Percentiles rank a stretch among this genome's conserved stretches.
Evolutionary conservation across 1,140 invertebrate species (phyloP).

Genomic region (Triops cancriformis): DNA sequence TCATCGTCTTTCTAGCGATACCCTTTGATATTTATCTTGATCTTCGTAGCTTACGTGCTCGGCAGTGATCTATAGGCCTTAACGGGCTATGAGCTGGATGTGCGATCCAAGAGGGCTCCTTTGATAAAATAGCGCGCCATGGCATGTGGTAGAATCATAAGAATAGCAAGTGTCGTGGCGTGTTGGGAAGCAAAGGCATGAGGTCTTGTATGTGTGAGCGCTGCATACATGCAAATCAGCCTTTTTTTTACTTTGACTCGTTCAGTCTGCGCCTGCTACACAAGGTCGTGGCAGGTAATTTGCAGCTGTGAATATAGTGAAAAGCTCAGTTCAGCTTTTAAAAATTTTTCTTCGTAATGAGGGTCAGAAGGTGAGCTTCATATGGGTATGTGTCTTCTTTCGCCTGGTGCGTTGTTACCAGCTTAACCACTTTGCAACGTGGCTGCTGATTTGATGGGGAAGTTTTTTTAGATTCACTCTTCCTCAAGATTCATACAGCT

Average conservation of each 20-base stretch:
- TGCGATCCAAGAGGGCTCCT: background rate
- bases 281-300: conserved; percentile 4
- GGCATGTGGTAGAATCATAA: conserved; percentile 6
- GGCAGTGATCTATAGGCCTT: conserved; percentile 2
- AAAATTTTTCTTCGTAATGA: background rate
- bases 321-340: background rate
- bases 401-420: background rate
- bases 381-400: background rate
- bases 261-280: background rate
- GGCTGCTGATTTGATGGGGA: background rate
- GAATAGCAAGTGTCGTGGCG: conserved; percentile 3
- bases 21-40: background rate
- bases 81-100: background rate
- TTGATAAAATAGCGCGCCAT: background rate
- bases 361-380: conserved; percentile 3
- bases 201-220: background rate
- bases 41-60: background rate
- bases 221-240: background rate
- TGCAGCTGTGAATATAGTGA: background rate
- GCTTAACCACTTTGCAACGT: background rate
- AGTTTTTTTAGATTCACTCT: background rate
- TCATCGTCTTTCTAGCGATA: background rate
- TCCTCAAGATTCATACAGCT: background rate
- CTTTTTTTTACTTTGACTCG: background rate
- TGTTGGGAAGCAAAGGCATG: conserved; percentile 7